Evolutionary conservation across 2,113 vertebrate genomes (phyloP).

Genomic region (Prunella fulvescens): DNA sequence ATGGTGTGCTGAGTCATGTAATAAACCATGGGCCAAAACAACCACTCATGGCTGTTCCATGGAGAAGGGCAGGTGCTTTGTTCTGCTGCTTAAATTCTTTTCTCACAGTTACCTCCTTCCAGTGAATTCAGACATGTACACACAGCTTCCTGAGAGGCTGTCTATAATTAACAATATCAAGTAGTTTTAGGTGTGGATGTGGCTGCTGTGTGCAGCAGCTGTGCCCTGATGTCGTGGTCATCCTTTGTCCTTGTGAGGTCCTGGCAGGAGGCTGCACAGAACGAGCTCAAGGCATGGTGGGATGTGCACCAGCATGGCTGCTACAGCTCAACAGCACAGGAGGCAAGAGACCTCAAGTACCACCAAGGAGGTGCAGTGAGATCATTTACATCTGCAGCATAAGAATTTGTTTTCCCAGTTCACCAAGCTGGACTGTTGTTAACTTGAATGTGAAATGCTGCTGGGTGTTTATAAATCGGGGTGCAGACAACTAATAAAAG

Average conservation of each 20-base stretch:
- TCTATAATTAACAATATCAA: not conserved
- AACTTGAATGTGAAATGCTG: not conserved
- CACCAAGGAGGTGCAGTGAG: not conserved
- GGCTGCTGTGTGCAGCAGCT: not conserved
- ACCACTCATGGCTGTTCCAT: rapidly evolving
- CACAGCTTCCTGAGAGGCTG: not conserved
- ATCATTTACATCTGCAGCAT: not conserved
- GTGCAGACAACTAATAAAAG: not conserved
- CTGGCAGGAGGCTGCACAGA: not conserved
- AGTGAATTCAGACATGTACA: not conserved
- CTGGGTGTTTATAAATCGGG: not conserved
- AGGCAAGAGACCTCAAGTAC: not conserved
- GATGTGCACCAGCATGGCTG: not conserved
- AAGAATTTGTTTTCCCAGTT: not conserved
- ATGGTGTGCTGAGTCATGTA: not conserved
- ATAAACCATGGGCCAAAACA: not conserved
- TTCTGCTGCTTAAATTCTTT: not conserved
- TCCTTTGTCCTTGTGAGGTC: not conserved
- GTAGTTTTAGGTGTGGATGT: not conserved
- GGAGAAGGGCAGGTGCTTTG: not conserved
- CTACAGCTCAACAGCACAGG: not conserved
- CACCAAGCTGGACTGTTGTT: not conserved
- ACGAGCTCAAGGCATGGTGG: not conserved
- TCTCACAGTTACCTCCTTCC: not conserved
- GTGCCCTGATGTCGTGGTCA: rapidly evolving